Evolutionary conservation across 2,797 vertebrate genomes (phyloP), one percentile per base, ranked within the genome.

Genomic region (Sphenopsis melanotis): DNA sequence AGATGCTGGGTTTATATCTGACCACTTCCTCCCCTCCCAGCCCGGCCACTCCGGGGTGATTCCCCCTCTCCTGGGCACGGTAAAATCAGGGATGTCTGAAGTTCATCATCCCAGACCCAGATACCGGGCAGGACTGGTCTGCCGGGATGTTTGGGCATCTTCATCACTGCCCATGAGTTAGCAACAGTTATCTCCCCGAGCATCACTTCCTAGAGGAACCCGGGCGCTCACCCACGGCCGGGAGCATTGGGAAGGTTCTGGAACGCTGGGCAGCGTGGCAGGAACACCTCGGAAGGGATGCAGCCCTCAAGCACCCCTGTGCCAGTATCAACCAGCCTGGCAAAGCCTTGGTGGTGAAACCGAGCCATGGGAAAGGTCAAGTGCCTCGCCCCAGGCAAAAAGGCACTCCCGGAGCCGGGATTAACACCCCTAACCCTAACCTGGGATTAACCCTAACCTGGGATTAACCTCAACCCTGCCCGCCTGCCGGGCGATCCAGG

Each of bases 61-160:
- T 77, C 94, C 83, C 60, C 78, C 57, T 44, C 50, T 94, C 80
- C 72, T 12, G 68, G 84, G 83, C 87, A 65, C 2, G 74, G 59
- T 42, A 24, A 92, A 94, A 89, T 26, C 15, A 76, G 59, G 57
- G 66, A 34, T 63, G 41, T 61, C n/a, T 49, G 37, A 29, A 55
- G 81, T 78, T 95, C 92, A 87, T 94, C 93, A 81, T n/a, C 81
- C 79, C 78, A 95, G 94, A 95, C 87, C 87, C 93, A 96, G 83
- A 88, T 72, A 64, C 69, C 6, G 72, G 70, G 41, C 88, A 93
- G 85, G 90, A 94, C 96, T 30, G 76, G 95, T 94, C 91, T 22
- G 84, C 79, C 93, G 11, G 18, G 85, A 93, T 90, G 83, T 26
- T 90, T 95, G 1, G 60, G 64, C 87, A 93, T 64, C 90, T 53